Conservation (phyloP, 2,797 vertebrate genomes). For the Brachyalestes nurse region DNA sequence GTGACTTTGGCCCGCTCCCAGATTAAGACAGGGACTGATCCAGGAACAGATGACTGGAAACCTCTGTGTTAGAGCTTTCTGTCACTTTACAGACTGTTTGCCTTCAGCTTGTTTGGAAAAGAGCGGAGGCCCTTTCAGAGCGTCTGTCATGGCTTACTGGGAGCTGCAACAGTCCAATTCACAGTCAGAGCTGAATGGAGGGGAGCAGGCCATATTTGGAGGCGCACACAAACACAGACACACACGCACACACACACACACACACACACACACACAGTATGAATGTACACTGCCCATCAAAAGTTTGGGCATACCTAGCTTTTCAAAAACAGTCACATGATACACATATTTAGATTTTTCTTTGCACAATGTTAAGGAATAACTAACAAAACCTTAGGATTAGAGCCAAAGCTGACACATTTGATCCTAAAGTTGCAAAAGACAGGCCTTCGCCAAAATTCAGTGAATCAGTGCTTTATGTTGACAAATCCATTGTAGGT, state of each 20-base stretch:
- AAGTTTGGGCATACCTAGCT: neutral
- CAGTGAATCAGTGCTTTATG: neutral
- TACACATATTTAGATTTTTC: no score
- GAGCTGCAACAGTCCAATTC: slow-evolving; percentile 1
- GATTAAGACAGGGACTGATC: slow-evolving; percentile 32
- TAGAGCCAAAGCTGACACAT: no score
- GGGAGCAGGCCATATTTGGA: neutral
- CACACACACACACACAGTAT: neutral
- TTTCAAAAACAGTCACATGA: no score
- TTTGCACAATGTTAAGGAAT: no score
- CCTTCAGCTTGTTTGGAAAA: slow-evolving; percentile 23
- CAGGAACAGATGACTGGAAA: slow-evolving; percentile 34
- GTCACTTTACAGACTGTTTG: slow-evolving; percentile 25
- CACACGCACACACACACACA: no score
- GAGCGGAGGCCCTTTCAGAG: slow-evolving; percentile 16
- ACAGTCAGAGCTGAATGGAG: slow-evolving; percentile 11
- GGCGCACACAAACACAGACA: neutral
- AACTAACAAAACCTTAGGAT: no score
- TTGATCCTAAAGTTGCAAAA: no score
- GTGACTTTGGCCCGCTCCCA: slow-evolving; percentile 31
- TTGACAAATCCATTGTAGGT: neutral
- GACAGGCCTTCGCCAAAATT: no score
- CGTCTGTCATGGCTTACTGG: slow-evolving; percentile 17
- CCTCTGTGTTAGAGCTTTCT: neutral
- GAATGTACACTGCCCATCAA: neutral